These are phyloP conservation scores for Schizopygopsis pylzovi DNA, from an alignment of 2,797 vertebrate genomes.

Conservation along the genomic window DNA sequence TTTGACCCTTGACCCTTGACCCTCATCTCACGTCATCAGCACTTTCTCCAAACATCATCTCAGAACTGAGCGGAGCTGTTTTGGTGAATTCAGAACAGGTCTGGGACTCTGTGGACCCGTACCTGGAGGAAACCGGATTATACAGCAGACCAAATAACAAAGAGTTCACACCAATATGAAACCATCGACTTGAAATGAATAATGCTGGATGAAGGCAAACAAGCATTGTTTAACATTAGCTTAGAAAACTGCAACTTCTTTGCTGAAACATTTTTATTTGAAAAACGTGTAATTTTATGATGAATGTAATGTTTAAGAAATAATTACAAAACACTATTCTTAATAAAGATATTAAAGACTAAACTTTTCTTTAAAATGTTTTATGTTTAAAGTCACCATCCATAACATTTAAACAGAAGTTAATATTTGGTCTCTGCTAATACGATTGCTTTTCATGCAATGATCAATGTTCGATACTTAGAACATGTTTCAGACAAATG, in stretches of 20 bases:
- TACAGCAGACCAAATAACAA: not conserved
- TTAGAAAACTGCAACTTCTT: not conserved
- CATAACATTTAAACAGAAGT: not conserved
- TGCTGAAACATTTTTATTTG: not conserved
- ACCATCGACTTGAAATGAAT: not conserved
- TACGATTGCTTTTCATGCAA: not conserved
- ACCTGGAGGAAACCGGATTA: not conserved
- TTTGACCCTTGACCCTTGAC: constrained; percentile 70
- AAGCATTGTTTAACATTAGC: not conserved
- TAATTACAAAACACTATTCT: constrained; percentile 40
- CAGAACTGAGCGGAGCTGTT: not conserved
- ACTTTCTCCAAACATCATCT: not conserved
- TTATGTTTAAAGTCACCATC: not conserved
- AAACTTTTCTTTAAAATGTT: not conserved
- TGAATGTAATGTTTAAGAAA: not conserved
- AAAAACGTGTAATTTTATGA: not conserved
- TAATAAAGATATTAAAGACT: not conserved
- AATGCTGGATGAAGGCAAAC: not conserved
- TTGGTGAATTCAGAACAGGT: not conserved
- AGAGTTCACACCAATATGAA: not conserved
- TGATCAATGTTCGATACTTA: no score
- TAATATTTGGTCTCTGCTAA: no score
- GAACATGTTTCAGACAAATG: no score
- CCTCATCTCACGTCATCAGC: constrained; percentile 3
- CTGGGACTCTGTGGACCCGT: not conserved